Evolutionary conservation across 2,888 invertebrate genomes (phyloP).

Genomic region (Formica aserva): DNA sequence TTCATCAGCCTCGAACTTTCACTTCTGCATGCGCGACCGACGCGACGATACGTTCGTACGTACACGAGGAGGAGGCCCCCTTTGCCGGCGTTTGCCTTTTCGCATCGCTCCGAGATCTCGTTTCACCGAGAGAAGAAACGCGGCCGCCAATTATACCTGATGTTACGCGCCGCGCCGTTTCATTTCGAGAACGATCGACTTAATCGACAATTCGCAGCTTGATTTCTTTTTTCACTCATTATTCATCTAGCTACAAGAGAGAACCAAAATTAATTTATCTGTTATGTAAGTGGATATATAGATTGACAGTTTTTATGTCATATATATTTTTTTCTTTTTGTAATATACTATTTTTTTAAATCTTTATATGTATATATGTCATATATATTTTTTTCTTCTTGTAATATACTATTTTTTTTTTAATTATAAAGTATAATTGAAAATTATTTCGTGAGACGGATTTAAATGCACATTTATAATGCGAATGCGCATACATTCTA

Average conservation of each 20-base stretch:
- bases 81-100: constrained; percentile 17
- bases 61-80: neutral
- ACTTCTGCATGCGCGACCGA: constrained; percentile 78
- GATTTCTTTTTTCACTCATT: constrained; percentile 19
- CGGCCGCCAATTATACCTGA: constrained; percentile 40
- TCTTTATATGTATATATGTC: neutral
- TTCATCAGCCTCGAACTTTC: constrained; percentile 80
- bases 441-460: neutral
- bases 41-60: constrained; percentile 65
- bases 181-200: constrained; percentile 40
- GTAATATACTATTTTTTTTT: neutral
- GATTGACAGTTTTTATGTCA: neutral
- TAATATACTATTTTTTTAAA: neutral
- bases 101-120: constrained; percentile 36
- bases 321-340: neutral
- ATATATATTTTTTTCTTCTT: neutral
- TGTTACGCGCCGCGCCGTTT: constrained; percentile 9
- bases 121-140: constrained; percentile 50
- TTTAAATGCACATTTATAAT: constrained; percentile 7
- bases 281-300: neutral
- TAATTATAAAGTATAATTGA: no score
- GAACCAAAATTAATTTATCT: neutral
- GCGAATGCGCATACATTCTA: neutral
- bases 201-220: constrained; percentile 15
- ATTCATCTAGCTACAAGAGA: neutral